These are phyloP conservation scores for Idaea dimidiata DNA, from an alignment of 2,888 invertebrate genomes.

Conservation along the genomic window DNA sequence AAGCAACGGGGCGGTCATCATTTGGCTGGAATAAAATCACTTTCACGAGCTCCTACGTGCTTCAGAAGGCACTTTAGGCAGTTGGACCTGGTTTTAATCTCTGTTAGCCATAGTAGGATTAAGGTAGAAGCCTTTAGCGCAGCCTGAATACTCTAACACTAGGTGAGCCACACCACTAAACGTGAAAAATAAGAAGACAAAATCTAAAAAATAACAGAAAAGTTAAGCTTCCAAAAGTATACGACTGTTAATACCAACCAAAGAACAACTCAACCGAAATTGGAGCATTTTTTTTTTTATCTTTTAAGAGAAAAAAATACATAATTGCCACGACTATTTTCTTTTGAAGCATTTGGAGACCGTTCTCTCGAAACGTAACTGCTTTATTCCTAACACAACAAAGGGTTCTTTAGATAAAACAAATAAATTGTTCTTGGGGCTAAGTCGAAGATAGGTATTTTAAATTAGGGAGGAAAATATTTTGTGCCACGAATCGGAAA, in stretches of 20 bases:
- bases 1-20: too few relatives aligned
- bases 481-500: slow-evolving; percentile 35
- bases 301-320: slow-evolving; percentile 39
- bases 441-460: slow-evolving; percentile 42
- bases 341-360: slow-evolving; percentile 52
- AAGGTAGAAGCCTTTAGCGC: too few relatives aligned
- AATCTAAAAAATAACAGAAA: not conserved
- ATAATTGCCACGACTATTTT: slow-evolving; percentile 48
- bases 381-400: slow-evolving; percentile 62
- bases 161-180: too few relatives aligned
- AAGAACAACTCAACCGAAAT: slow-evolving; percentile 9
- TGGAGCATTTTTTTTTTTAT: slow-evolving; percentile 24
- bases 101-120: too few relatives aligned
- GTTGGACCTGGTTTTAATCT: too few relatives aligned
- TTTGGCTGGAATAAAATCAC: too few relatives aligned
- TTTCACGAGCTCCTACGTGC: too few relatives aligned
- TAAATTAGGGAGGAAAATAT: slow-evolving; percentile 45
- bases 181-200: not conserved
- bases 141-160: too few relatives aligned
- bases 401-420: slow-evolving; percentile 62
- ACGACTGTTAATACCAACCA: slow-evolving; percentile 3
- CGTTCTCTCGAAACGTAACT: slow-evolving; percentile 61
- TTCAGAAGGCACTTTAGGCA: too few relatives aligned
- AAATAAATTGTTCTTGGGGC: slow-evolving; percentile 57
- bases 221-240: slow-evolving; percentile 4